phyloP scores from a whole-genome alignment of 2,888 invertebrate genomes.

The Mesorhabditis belari region DNA sequence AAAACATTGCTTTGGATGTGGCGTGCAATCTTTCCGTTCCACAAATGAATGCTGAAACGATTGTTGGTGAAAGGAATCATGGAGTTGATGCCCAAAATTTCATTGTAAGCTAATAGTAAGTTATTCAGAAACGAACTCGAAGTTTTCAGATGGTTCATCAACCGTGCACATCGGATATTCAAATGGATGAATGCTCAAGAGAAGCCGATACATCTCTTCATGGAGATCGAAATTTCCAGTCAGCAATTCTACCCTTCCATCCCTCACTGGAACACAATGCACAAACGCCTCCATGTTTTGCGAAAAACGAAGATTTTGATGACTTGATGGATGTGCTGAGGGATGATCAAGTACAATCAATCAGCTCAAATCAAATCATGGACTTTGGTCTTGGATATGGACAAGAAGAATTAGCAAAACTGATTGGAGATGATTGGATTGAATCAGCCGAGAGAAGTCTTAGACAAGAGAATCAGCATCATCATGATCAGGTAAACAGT shows the following conservation, averaged over 20 bases:
- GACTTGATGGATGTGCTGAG: slow-evolving; percentile 11
- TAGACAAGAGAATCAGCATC: slow-evolving; percentile 3
- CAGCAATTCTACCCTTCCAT: slow-evolving; percentile 4
- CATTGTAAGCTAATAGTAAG: neutral
- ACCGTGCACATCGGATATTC: too few relatives aligned
- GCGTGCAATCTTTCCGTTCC: neutral
- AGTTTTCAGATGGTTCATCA: too few relatives aligned
- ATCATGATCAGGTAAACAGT: neutral
- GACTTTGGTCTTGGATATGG: slow-evolving; percentile 3
- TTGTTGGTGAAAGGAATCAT: neutral
- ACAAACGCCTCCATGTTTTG: neutral
- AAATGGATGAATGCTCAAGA: neutral
- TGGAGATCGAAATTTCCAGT: neutral
- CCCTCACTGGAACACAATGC: neutral
- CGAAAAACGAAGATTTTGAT: slow-evolving; percentile 9
- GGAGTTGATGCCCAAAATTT: neutral
- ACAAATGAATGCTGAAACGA: neutral
- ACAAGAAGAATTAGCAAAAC: slow-evolving; percentile 13
- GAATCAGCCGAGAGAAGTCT: slow-evolving; percentile 5
- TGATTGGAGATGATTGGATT: slow-evolving; percentile 17
- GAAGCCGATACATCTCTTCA: neutral
- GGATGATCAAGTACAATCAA: neutral
- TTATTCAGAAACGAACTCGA: too few relatives aligned
- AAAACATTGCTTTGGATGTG: neutral
- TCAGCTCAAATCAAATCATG: neutral